Conservation (phyloP, 2,797 vertebrate species). For the Linurgus olivaceus region DNA sequence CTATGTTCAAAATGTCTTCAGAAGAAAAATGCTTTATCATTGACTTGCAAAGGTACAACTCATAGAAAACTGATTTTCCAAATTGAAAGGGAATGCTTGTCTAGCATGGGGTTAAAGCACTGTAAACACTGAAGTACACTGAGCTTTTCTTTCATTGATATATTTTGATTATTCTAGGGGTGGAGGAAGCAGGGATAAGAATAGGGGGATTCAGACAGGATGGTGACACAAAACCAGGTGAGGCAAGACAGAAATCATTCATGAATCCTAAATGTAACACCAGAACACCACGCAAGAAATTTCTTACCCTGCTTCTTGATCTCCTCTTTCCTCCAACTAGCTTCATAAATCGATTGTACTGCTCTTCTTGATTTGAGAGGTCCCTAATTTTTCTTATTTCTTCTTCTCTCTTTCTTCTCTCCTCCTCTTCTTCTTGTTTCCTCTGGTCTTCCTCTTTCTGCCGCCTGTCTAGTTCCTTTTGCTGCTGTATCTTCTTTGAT, state of each 20-base stretch:
- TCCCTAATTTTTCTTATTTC: conserved; percentile 94
- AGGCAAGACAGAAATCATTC: background rate
- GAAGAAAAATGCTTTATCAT: background rate
- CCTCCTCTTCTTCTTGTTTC: conserved; percentile 87
- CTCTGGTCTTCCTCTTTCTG: conserved; percentile 84
- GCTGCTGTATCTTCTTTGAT: conserved; percentile 88
- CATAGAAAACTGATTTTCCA: background rate
- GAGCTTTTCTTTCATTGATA: background rate
- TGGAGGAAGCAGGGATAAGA: background rate
- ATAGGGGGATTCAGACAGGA: background rate
- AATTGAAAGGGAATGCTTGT: background rate
- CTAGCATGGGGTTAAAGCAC: background rate
- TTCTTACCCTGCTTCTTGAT: conserved; percentile 84
- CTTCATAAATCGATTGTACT: conserved; percentile 99
- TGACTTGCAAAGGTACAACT: background rate
- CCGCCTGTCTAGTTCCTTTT: conserved; percentile 81
- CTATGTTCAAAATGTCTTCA: background rate
- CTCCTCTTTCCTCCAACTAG: conserved; percentile 89
- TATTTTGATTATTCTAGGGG: background rate
- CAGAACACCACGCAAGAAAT: background rate
- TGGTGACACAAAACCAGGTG: background rate
- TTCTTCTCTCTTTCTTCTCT: conserved; percentile 91
- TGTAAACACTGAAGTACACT: background rate
- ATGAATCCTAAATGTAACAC: background rate
- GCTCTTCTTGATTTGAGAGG: conserved; percentile 96